A percentile compares a stretch with the other conserved stretches of the same genome.
Conservation (phyloP, 2,888 invertebrate species). For the Sthenelais limicola region DNA sequence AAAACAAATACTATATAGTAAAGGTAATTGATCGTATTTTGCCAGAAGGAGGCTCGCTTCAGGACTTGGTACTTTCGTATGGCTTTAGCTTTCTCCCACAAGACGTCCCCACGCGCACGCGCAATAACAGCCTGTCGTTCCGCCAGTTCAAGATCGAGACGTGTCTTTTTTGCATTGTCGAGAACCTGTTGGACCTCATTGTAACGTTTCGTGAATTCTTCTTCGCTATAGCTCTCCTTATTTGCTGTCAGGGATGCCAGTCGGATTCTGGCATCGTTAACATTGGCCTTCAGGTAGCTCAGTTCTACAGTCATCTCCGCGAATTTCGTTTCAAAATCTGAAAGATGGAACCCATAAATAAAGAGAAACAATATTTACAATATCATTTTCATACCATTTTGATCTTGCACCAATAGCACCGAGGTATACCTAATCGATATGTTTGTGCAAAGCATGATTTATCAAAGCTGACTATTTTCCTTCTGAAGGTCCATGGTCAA, state of each 20-base stretch:
- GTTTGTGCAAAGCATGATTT: too few species aligned
- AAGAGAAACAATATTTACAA: too few species aligned
- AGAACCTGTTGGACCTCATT: not conserved
- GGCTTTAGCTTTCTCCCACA: not conserved
- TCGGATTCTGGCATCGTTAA: not conserved
- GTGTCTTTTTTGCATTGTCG: not conserved
- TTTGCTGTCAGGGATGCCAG: not conserved
- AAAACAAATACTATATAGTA: constrained; percentile 19
- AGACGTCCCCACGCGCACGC: not conserved
- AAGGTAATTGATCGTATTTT: constrained; percentile 9
- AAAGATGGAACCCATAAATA: too few species aligned
- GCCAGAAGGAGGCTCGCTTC: constrained; percentile 18
- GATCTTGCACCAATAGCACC: too few species aligned
- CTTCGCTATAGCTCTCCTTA: not conserved
- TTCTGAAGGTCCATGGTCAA: too few species aligned
- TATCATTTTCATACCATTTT: too few species aligned
- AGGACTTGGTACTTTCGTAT: not conserved
- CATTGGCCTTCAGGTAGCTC: not conserved
- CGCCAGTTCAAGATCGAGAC: not conserved
- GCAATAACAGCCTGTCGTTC: not conserved
- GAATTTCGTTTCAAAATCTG: too few species aligned
- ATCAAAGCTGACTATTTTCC: too few species aligned
- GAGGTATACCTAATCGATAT: too few species aligned
- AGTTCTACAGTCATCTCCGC: not conserved
- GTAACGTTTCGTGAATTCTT: not conserved